Base-by-base conservation (phyloP, 1,140 invertebrate species). In the Cotesia chilonis region DNA sequence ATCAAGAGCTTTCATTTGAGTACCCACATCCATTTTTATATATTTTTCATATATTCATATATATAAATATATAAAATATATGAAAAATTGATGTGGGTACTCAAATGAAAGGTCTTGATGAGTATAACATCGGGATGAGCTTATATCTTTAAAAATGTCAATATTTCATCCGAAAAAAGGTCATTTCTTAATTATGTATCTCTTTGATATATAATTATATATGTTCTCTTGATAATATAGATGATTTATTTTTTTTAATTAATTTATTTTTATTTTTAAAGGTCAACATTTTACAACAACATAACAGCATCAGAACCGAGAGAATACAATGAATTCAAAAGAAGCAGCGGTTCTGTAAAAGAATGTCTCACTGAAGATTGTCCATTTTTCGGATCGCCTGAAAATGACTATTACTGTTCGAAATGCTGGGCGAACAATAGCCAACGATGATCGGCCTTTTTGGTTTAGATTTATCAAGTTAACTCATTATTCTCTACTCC, bases 231-330 rank as follows among this genome's bases (percentile, higher is more conserved):
- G 17, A 17, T n/a, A 54, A 9, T 61, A 57, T n/a, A 51, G 35
- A 68, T 67, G 57, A 57, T n/a, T 57, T 52, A 0, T 36, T 57
- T 47, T 14, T 65, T 47, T 5, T 3, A 17, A 54, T 37, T n/a
- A 20, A 41, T 14, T 59, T 54, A 20, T 60, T 51, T 36, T 28
- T 4, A 64, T n/a, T 54, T 55, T 74, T 66, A 55, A 52, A 91
- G 91, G 76, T 92, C 92, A 0, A 92, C 92, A 1, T 92, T 93
- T 86, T 92, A 92, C 81, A 89, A 92, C 82, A 87, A 93, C 78
- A 76, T 81, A 78, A 38, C 74, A 57, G 76, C 77, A 66, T 57
- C 80, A 17, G 79, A 78, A 41, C 78, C 76, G 70, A 59, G 67
- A 12, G 74, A 68, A 57, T 75, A 79, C 72, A 75, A 79, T 55